A percentile compares a stretch with the other conserved stretches of the same genome.
These are phyloP conservation scores for Cheilosia variabilis DNA, from an alignment of 2,888 invertebrate species.

Conservation along the genomic window DNA sequence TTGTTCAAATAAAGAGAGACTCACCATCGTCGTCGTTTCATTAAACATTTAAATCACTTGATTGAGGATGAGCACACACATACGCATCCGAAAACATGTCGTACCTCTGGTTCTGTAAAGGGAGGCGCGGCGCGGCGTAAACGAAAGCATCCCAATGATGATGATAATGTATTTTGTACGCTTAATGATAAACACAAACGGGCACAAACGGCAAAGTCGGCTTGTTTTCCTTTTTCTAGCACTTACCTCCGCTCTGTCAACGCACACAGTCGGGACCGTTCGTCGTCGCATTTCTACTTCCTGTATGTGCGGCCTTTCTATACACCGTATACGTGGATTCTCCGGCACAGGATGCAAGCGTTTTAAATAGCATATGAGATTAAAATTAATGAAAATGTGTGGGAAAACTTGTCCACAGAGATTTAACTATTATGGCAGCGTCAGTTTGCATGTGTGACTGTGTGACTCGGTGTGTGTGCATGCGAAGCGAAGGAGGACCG, in stretches of 20 bases:
- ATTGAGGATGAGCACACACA: not conserved
- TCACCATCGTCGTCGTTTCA: conserved; percentile 13
- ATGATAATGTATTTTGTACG: conserved; percentile 57
- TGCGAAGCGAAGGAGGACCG: not conserved
- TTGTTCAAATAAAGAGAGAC: conserved; percentile 41
- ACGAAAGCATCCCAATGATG: conserved; percentile 36
- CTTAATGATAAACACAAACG: conserved; percentile 46
- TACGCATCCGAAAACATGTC: conserved; percentile 7
- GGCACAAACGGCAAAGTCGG: conserved; percentile 8
- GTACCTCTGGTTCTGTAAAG: not conserved
- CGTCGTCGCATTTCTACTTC: not conserved
- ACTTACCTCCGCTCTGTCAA: not conserved
- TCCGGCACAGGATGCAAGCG: not conserved
- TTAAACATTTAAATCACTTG: conserved; percentile 59
- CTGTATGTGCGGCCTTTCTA: not conserved
- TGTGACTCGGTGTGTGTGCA: not conserved
- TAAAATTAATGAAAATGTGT: conserved; percentile 69
- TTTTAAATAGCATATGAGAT: conserved; percentile 58
- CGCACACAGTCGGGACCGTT: not conserved
- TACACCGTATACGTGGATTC: not conserved
- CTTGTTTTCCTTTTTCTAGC: not conserved
- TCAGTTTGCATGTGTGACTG: not conserved
- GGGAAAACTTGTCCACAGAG: conserved; percentile 49
- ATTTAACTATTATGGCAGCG: conserved; percentile 43
- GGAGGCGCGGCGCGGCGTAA: conserved; percentile 3